Conservation (phyloP, 2,888 invertebrate genomes). For the Microctonus aethiopoides region DNA sequence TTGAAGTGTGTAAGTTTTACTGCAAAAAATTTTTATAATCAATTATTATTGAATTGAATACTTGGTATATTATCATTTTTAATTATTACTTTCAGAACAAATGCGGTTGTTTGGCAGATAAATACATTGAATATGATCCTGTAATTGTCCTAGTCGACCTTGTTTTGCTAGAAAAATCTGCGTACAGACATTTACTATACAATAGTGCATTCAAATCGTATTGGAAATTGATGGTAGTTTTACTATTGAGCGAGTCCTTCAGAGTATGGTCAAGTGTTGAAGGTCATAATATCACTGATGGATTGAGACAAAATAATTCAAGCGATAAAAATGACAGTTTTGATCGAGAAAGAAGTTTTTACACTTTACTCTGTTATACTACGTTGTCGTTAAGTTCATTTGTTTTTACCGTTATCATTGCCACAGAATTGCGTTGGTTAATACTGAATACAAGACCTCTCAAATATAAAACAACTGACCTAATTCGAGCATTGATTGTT, state of each 20-base stretch:
- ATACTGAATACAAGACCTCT: conserved; percentile 44
- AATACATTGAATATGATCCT: conserved; percentile 92
- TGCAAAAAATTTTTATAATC: background rate
- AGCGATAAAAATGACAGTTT: conserved; percentile 43
- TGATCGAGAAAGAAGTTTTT: conserved; percentile 58
- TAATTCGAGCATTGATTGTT: conserved; percentile 56
- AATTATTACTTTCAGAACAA: conserved; percentile 71
- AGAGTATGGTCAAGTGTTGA: conserved; percentile 71
- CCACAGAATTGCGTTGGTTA: conserved; percentile 58
- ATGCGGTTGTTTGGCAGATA: conserved; percentile 84
- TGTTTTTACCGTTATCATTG: conserved; percentile 46
- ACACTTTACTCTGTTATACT: conserved; percentile 56
- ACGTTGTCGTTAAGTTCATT: conserved; percentile 55
- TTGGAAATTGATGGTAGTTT: conserved; percentile 84
- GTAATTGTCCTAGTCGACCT: conserved; percentile 88
- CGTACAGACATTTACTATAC: conserved; percentile 86
- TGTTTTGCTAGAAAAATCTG: conserved; percentile 81
- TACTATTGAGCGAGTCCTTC: conserved; percentile 85
- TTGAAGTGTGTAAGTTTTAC: conserved; percentile 77
- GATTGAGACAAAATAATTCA: background rate
- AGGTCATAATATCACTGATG: conserved; percentile 15
- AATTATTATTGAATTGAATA: background rate
- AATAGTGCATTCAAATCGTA: conserved; percentile 82
- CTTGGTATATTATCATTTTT: background rate
- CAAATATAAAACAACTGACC: conserved; percentile 51